phyloP scores from a whole-genome alignment of 2,888 invertebrate genomes.

The Oscheius onirici region DNA sequence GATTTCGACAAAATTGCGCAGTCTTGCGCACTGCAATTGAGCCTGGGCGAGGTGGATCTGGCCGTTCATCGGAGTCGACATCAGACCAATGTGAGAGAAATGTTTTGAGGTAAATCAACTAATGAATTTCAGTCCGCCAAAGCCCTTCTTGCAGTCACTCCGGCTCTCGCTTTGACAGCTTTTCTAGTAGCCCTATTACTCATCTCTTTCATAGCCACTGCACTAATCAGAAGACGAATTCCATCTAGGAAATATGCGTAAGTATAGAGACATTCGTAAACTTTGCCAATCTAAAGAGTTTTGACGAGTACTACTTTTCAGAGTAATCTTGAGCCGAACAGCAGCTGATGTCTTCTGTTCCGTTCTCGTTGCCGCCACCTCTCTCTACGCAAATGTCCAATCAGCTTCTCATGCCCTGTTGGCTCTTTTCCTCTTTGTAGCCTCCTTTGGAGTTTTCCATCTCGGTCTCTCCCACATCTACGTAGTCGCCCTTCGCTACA shows the following conservation, averaged over 20 bases:
- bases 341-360: conserved; percentile 52
- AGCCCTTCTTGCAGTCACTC: conserved; percentile 44
- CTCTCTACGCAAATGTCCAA: conserved; percentile 44
- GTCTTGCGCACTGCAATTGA: conserved; percentile 11
- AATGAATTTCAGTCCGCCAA: conserved; percentile 38
- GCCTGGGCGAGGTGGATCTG: conserved; percentile 11
- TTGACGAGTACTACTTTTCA: too few relatives aligned
- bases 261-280: too few relatives aligned
- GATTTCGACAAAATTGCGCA: conserved; percentile 26
- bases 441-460: conserved; percentile 59
- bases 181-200: conserved; percentile 41
- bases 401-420: conserved; percentile 57
- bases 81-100: conserved; percentile 9
- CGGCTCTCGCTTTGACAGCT: conserved; percentile 47
- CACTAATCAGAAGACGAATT: conserved; percentile 45
- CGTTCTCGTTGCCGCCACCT: conserved; percentile 45
- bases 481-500: conserved; percentile 55
- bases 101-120: not conserved
- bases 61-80: conserved; percentile 20
- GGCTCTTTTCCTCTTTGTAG: conserved; percentile 57
- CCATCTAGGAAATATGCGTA: conserved; percentile 58
- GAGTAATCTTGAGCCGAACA: conserved; percentile 48
- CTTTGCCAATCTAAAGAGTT: too few relatives aligned
- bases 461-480: conserved; percentile 56
- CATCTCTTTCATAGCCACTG: conserved; percentile 46